Conservation (phyloP, 1,140 invertebrate genomes). For the Lithobius niger region DNA sequence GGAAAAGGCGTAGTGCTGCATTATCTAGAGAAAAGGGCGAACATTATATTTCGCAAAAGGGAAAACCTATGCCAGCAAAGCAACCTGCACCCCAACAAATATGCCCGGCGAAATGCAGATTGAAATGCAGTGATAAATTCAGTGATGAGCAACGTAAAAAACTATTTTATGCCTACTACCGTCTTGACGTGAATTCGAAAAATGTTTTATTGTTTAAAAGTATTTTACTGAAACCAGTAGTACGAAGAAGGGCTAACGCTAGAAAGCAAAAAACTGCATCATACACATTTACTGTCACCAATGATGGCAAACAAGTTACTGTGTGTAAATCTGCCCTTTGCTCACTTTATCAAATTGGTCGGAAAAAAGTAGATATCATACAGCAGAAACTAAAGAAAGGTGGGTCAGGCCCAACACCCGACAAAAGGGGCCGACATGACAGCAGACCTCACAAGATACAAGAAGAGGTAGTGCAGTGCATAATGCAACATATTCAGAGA, state of each 20-base stretch:
- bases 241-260: background rate
- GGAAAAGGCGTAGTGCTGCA: background rate
- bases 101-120: background rate
- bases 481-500: background rate
- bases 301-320: background rate
- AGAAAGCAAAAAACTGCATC: too few species aligned
- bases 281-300: too few species aligned
- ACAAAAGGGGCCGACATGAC: too few species aligned
- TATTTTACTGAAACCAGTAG: background rate
- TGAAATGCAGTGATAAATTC: background rate
- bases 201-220: background rate
- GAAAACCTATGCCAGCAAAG: background rate
- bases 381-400: background rate
- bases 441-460: too few species aligned
- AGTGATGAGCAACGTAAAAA: background rate
- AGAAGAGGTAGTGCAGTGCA: too few species aligned
- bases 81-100: too few species aligned
- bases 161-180: background rate
- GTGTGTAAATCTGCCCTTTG: too few species aligned
- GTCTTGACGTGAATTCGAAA: background rate
- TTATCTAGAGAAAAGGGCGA: background rate
- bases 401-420: too few species aligned
- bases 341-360: background rate
- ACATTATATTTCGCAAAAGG: background rate
- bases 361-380: background rate